Evolutionary conservation across 2,113 vertebrate species (phyloP).

Genomic region (Nipponia nippon): DNA sequence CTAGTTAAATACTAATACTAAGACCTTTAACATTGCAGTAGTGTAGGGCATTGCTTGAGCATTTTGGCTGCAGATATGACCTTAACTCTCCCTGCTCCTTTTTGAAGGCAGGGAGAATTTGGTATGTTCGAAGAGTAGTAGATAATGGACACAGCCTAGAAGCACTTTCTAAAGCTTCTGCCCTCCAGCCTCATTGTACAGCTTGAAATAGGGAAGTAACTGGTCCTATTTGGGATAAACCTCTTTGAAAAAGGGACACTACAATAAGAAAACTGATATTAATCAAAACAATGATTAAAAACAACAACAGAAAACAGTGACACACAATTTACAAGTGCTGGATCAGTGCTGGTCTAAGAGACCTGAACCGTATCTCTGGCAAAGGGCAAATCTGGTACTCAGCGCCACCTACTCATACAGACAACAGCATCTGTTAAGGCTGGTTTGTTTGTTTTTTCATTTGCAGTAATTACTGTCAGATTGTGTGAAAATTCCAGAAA

Average conservation of each 20-base stretch:
- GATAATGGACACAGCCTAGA: background rate
- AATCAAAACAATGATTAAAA: background rate
- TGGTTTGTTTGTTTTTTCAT: background rate
- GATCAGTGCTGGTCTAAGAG: background rate
- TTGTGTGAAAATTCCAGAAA: background rate
- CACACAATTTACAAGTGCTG: background rate
- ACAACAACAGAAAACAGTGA: background rate
- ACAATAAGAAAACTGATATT: background rate
- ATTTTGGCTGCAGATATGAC: background rate
- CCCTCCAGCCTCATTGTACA: background rate
- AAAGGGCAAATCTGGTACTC: background rate
- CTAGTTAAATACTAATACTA: background rate
- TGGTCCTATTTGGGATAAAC: background rate
- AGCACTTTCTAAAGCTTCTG: background rate
- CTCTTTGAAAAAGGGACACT: background rate
- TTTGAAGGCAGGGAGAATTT: background rate
- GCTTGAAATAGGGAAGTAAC: background rate
- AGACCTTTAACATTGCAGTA: background rate
- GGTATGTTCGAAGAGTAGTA: background rate
- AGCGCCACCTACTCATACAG: background rate
- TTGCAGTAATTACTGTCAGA: background rate
- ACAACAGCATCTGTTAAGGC: background rate
- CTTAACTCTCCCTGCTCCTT: background rate
- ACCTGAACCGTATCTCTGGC: background rate
- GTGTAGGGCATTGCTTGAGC: background rate